Base-by-base conservation (phyloP, 2,113 vertebrate genomes). In the Anhinga anhinga region DNA sequence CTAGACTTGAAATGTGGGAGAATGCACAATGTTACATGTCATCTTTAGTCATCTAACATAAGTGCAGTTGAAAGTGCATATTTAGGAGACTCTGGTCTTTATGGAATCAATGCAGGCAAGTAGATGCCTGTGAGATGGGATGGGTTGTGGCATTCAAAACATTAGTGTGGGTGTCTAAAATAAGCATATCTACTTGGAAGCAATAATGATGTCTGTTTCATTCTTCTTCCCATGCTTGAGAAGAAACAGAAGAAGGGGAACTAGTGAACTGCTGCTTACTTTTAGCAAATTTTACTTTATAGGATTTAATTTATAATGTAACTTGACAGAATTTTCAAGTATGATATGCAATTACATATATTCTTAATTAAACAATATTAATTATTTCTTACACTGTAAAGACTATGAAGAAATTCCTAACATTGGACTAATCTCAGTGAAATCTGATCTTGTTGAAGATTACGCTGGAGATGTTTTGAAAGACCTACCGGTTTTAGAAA, bases 401-500 rank as follows among this genome's bases (percentile, higher is more conserved):
- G 95, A 7, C 30, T 61, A 13, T 55, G 56, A 81, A 76, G 42
- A 88, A 72, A 94, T 95, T 82, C 71, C 90, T 50, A 86, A 42
- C 23, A 70, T 72, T 72, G 82, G 96, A 61, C 76, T 98, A 45
- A 96, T 97, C 40, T 58, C 94, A 50, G 27, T 98, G 78, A 95
- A 95, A 70, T 97, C 79, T 53, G 61, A 87, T 34, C 47, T 97
- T 78, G 86, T 96, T 52, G 38, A 97, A 78, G 62, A 80, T n/a
- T 97, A 97, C 71, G 89, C 74, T 82, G 92, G 96, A 86, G 92
- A 93, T 79, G 86, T 97, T 95, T 91, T 97, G 83, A 83, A 93
- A 90, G 45, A 93, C 25, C 49, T 97, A 16, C 93, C 82, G 81
- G 77, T 94, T 93, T 72, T 98, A 90, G 72, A 91, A 82, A 97